These are phyloP conservation scores for Leptogaster cylindrica DNA, from an alignment of 2,888 invertebrate genomes.

Conservation along the genomic window DNA sequence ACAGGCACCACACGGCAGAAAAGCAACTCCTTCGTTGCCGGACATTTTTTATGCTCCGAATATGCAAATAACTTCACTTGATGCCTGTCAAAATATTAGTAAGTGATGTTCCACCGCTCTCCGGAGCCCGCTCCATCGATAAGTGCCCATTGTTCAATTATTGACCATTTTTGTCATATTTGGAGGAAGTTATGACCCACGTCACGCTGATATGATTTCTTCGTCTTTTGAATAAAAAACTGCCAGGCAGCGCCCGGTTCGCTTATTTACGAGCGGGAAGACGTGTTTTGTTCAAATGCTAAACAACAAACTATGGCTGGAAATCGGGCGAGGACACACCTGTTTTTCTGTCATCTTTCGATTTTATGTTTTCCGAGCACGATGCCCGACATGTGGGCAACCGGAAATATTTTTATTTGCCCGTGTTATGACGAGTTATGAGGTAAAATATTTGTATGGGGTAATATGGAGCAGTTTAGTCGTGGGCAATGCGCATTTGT, in stretches of 20 bases:
- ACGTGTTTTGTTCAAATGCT: slow-evolving; percentile 13
- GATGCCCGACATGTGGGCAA: not conserved
- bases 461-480: no score
- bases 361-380: slow-evolving; percentile 23
- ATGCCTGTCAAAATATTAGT: slow-evolving; percentile 33
- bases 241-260: not conserved
- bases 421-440: slow-evolving; percentile 28
- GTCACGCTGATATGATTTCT: slow-evolving; percentile 39
- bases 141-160: slow-evolving; percentile 36
- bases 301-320: slow-evolving; percentile 2
- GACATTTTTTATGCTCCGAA: slow-evolving; percentile 25
- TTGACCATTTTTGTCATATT: slow-evolving; percentile 38
- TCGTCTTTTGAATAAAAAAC: slow-evolving; percentile 22
- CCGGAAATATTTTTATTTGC: slow-evolving; percentile 22
- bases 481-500: no score
- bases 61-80: slow-evolving; percentile 31
- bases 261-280: not conserved
- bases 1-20: slow-evolving; percentile 21
- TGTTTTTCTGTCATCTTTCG: slow-evolving; percentile 32
- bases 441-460: no score
- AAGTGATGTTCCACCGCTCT: slow-evolving; percentile 1
- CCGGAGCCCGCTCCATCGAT: slow-evolving; percentile 8
- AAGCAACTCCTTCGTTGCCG: slow-evolving; percentile 7
- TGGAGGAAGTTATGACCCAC: slow-evolving; percentile 23
- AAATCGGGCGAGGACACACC: slow-evolving; percentile 4